phyloP scores from a whole-genome alignment of 2,888 invertebrate genomes.

The Lasioglossum lativentre region DNA sequence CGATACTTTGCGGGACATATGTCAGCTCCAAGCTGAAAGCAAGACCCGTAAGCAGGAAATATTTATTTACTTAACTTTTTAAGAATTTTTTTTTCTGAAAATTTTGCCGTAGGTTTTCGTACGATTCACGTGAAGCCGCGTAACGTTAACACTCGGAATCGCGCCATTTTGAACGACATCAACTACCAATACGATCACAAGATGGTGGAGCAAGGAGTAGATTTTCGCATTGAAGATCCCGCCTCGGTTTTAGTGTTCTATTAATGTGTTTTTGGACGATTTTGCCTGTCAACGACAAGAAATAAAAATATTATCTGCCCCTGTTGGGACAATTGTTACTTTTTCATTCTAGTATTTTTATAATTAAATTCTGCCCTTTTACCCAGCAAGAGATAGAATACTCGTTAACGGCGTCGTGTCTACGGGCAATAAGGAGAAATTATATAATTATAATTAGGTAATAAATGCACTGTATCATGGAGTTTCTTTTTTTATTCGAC shows the following conservation, averaged over 20 bases:
- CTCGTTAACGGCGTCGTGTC: background rate
- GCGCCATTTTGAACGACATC: slow-evolving; percentile 79
- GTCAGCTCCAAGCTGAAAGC: slow-evolving; percentile 78
- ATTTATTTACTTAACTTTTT: background rate
- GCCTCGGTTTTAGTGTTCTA: slow-evolving; percentile 76
- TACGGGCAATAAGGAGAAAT: too few species aligned
- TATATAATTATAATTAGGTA: background rate
- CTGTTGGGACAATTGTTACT: slow-evolving; percentile 3
- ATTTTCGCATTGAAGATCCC: slow-evolving; percentile 82
- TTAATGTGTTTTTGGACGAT: slow-evolving; percentile 48
- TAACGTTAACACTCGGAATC: slow-evolving; percentile 80
- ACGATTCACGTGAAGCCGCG: slow-evolving; percentile 82
- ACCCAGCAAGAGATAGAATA: too few species aligned
- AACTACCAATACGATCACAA: slow-evolving; percentile 79
- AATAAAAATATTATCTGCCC: slow-evolving; percentile 45
- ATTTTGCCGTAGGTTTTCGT: slow-evolving; percentile 72
- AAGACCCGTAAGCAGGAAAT: slow-evolving; percentile 77
- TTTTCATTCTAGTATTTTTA: slow-evolving; percentile 22
- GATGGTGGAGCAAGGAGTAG: slow-evolving; percentile 80
- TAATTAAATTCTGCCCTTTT: too few species aligned
- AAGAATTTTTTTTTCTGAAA: background rate
- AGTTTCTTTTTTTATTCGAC: slow-evolving; percentile 29
- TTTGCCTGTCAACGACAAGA: slow-evolving; percentile 26
- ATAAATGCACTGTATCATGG: slow-evolving; percentile 19
- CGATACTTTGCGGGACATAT: slow-evolving; percentile 83